These are phyloP conservation scores for Polymixis lichenea DNA, from an alignment of 2,888 invertebrate species.

Conservation along the genomic window DNA sequence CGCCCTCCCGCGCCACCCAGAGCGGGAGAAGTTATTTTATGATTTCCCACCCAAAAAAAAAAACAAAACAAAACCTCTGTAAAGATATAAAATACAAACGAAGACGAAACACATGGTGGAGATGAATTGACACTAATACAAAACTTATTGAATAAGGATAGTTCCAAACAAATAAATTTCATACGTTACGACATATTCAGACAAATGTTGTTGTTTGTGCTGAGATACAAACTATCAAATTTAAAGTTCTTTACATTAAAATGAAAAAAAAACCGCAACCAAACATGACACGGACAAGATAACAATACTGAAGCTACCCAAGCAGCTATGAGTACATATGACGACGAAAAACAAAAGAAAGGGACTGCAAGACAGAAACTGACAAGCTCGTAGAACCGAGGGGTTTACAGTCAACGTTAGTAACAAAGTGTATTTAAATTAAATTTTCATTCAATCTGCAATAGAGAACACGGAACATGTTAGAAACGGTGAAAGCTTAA, in stretches of 20 bases:
- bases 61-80: too few species aligned
- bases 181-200: background rate
- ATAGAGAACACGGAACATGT: conserved; percentile 74
- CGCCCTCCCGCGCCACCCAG: too few species aligned
- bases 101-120: conserved; percentile 17
- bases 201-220: background rate
- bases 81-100: conserved; percentile 3
- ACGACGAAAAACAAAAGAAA: conserved; percentile 60
- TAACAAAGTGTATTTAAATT: conserved; percentile 72
- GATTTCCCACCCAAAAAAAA: too few species aligned
- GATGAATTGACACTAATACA: background rate
- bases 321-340: conserved; percentile 30
- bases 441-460: conserved; percentile 75
- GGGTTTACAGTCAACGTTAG: conserved; percentile 61
- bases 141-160: background rate
- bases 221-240: background rate
- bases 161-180: conserved; percentile 10
- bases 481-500: conserved; percentile 79
- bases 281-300: conserved; percentile 29
- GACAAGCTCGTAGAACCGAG: conserved; percentile 54
- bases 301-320: conserved; percentile 49
- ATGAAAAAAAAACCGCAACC: conserved; percentile 18
- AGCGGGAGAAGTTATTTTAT: too few species aligned
- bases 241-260: background rate
- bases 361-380: conserved; percentile 57